phyloP scores from a whole-genome alignment of 2,888 invertebrate species.

The Microdon myrmicae region DNA sequence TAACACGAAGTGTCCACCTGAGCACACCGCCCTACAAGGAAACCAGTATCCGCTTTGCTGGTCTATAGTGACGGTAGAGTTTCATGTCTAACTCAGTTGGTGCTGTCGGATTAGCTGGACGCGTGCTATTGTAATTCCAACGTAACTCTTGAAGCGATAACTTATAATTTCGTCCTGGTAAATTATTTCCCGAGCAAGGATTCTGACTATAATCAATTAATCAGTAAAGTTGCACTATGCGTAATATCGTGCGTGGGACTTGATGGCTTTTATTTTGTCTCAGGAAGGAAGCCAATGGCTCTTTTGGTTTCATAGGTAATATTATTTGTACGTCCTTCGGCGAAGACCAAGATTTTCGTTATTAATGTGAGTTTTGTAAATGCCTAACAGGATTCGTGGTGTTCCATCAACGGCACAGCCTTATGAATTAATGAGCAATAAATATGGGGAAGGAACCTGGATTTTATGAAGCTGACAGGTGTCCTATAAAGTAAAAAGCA shows the following conservation, averaged over 20 bases:
- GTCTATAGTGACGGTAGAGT: not conserved
- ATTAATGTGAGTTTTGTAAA: constrained; percentile 17
- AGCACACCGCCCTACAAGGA: constrained; percentile 1
- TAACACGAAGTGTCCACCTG: constrained; percentile 36
- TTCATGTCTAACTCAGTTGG: too few relatives aligned
- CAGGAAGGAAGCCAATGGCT: constrained; percentile 12
- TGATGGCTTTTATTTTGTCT: constrained; percentile 21
- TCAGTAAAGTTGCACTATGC: constrained; percentile 28
- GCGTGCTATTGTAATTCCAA: constrained; percentile 43
- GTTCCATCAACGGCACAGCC: not conserved
- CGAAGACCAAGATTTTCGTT: too few relatives aligned
- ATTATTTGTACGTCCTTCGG: not conserved
- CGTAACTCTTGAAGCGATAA: constrained; percentile 34
- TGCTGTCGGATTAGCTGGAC: constrained; percentile 10
- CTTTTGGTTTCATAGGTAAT: constrained; percentile 5
- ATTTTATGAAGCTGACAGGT: too few relatives aligned
- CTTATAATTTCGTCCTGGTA: constrained; percentile 36
- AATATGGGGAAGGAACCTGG: too few relatives aligned
- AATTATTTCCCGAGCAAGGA: constrained; percentile 28
- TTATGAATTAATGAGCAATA: not conserved
- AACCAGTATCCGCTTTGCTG: not conserved
- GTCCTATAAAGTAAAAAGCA: too few relatives aligned
- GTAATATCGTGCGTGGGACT: constrained; percentile 2
- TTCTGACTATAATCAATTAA: constrained; percentile 44
- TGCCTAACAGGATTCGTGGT: constrained; percentile 5